Base-by-base conservation (phyloP, 2,113 vertebrate genomes). In the Clinocottus analis region DNA sequence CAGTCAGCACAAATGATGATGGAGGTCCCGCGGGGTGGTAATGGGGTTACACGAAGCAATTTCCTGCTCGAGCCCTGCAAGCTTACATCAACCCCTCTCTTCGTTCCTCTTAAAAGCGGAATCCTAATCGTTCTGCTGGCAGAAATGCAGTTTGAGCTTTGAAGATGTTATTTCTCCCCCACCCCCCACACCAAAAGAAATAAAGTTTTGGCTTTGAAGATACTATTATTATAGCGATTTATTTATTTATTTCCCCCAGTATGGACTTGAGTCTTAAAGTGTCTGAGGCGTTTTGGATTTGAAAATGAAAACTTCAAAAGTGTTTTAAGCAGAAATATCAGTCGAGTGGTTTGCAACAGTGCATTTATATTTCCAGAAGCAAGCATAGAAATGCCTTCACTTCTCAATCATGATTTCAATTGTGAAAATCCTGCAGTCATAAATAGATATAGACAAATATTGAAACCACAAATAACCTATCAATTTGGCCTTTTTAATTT, bases 81-180 rank as follows among this genome's bases (percentile, higher is more conserved):
- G 80, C 78, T 83, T 83, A 74, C 80, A 89, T 76, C 85, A 86
- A 73, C 25, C 49, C 68, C 74, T 64, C 72, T 86, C 88, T 81
- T 83, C 81, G 12, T 80, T 84, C 75, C 37, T 74, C 79, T 75
- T 84, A 51, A 72, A 85, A 86, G 70, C 2, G 3, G 75, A 87
- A 75, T 83, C 66, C 59, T 85, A 83, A 87, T 90, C 85, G 19
- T 85, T 78, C 71, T 80, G 77, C 83, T 79, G 73, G 86, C 66
- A 83, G 85, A 86, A 86, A 87, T 75, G 75, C 39, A 76, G 73
- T 84, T 66, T 33, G 71, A 23, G 61, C 89, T 91, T 91, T 90
- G 89, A 92, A 90, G 87, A 86, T 88, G 29, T 75, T 58, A 35
- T 56, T 67, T 27, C 19, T 64, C 19, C 3, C 25, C 9, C 3